A percentile compares a stretch with the other conserved stretches of the same genome.
Conservation (phyloP, 2,797 vertebrate genomes). For the Ctenopoma multispine region DNA sequence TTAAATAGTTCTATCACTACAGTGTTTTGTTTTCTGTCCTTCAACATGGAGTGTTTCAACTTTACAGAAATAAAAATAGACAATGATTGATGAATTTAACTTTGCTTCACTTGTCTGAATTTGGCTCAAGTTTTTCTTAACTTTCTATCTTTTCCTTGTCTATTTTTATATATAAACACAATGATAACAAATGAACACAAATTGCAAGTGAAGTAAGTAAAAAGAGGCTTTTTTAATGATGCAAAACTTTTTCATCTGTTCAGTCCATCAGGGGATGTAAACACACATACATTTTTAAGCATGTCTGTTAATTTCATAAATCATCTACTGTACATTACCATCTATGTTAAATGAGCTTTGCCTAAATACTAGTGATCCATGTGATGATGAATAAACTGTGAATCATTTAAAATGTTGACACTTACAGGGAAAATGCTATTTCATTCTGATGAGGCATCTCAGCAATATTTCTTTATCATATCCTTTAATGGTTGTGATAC, state of each 20-base stretch:
- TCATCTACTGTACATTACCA: neutral
- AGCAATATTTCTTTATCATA: neutral
- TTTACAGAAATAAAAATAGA: neutral
- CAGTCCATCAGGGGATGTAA: neutral
- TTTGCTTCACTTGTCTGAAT: neutral
- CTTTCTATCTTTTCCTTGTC: too few relatives aligned
- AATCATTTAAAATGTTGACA: constrained; percentile 5
- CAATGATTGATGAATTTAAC: neutral
- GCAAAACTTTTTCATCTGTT: neutral
- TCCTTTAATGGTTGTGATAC: constrained; percentile 7
- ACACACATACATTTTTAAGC: neutral
- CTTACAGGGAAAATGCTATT: neutral
- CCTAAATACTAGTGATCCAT: neutral
- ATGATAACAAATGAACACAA: neutral
- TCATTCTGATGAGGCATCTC: neutral
- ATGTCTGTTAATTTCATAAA: constrained; percentile 1
- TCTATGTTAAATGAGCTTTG: constrained; percentile 4
- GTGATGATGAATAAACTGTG: neutral
- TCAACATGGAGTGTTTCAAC: neutral
- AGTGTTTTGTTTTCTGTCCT: too few relatives aligned
- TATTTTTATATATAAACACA: neutral
- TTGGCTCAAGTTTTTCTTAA: neutral
- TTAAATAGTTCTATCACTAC: neutral
- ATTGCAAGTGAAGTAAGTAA: neutral
- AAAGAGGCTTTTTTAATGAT: neutral